Conservation (phyloP, 2,113 vertebrate genomes). For the Alligator sinensis region DNA sequence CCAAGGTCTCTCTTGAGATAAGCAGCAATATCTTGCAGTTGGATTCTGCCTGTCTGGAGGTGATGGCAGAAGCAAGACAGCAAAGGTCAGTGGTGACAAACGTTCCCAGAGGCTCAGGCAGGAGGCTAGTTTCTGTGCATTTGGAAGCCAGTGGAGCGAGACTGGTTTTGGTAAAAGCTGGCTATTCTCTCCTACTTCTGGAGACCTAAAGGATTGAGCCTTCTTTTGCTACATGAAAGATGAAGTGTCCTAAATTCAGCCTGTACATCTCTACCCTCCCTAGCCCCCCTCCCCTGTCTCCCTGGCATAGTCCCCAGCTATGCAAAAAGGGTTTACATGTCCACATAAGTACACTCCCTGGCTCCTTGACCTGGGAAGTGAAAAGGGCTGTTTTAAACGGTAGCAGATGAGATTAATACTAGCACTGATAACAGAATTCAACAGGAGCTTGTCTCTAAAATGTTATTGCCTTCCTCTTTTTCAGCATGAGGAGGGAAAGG, state of each 20-base stretch:
- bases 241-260: neutral
- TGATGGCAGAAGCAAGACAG: neutral
- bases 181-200: neutral
- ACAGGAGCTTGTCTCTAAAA: neutral
- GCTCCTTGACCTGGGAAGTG: neutral
- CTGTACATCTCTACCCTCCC: neutral
- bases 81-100: conserved; percentile 42
- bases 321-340: neutral
- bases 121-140: neutral
- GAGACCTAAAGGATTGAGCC: neutral
- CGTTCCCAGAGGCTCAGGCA: neutral
- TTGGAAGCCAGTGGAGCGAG: neutral
- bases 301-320: neutral
- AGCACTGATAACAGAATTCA: neutral
- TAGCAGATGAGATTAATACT: neutral
- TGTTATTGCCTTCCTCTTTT: conserved; percentile 48
- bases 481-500: conserved; percentile 61
- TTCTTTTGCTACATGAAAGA: neutral
- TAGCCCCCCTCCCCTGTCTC: neutral
- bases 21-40: neutral
- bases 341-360: neutral
- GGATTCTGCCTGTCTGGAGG: neutral
- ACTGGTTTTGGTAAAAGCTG: neutral
- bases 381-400: neutral
- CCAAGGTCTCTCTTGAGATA: neutral